Evolutionary conservation across 2,797 vertebrate genomes (phyloP).

Genomic region (Propithecus deckenii): DNA sequence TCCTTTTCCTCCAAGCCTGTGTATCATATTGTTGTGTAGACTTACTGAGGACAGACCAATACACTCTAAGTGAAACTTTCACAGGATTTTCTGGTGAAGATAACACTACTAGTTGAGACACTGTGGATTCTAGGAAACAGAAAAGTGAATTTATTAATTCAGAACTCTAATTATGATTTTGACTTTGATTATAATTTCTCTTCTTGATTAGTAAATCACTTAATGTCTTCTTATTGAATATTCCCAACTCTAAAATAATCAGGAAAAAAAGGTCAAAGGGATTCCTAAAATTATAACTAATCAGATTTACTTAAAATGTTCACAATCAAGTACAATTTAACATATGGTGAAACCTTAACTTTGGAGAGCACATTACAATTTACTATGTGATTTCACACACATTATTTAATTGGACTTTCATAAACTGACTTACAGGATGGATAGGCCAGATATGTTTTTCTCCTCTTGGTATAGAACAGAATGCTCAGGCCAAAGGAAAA

Average conservation of each 20-base stretch:
- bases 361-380: not conserved
- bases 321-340: not conserved
- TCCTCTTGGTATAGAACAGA: not conserved
- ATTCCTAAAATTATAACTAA: not conserved
- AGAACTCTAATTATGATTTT: not conserved
- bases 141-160: not conserved
- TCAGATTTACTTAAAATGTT: not conserved
- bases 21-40: not conserved
- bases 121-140: constrained; percentile 67
- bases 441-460: not conserved
- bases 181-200: not conserved
- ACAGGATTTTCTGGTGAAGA: constrained; percentile 85
- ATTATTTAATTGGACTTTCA: not conserved
- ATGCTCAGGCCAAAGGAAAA: not conserved
- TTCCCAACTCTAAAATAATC: not conserved
- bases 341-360: not conserved
- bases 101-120: constrained; percentile 75
- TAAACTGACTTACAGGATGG: not conserved
- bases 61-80: constrained; percentile 82
- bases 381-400: not conserved
- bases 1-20: not conserved
- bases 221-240: not conserved
- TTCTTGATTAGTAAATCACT: not conserved
- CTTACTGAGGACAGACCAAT: constrained; percentile 88
- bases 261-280: not conserved